phyloP scores from a whole-genome alignment of 2,888 invertebrate species.

The Muscina levida region DNA sequence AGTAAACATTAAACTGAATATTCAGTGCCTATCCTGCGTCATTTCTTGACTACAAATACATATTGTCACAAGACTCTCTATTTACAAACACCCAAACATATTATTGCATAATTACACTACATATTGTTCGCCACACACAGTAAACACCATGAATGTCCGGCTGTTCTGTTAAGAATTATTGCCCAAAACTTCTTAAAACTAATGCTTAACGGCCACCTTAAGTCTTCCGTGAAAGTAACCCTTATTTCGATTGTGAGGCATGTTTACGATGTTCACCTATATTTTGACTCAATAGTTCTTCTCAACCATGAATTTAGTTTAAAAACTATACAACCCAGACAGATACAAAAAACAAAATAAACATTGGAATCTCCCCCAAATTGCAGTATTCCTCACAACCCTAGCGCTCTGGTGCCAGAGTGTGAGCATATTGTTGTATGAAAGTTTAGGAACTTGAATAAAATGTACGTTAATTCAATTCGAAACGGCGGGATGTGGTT shows the following conservation, averaged over 20 bases:
- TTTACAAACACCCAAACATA: too few relatives aligned
- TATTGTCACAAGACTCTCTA: too few relatives aligned
- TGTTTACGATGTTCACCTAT: neutral
- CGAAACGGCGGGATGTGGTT: conserved; percentile 66
- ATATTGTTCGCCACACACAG: conserved; percentile 6
- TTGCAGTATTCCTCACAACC: neutral
- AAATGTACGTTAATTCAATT: conserved; percentile 60
- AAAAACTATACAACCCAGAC: neutral
- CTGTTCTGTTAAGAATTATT: conserved; percentile 33
- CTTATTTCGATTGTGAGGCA: conserved; percentile 1
- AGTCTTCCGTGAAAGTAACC: neutral
- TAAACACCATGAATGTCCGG: conserved; percentile 38
- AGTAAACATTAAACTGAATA: too few relatives aligned
- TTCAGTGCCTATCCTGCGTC: too few relatives aligned
- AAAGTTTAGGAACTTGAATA: conserved; percentile 21
- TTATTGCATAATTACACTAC: too few relatives aligned
- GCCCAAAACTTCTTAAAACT: conserved; percentile 19
- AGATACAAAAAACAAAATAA: too few relatives aligned
- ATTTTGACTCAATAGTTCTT: neutral
- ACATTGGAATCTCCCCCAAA: conserved; percentile 7
- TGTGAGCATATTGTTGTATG: too few relatives aligned
- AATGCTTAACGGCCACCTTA: neutral
- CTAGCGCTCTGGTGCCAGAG: neutral
- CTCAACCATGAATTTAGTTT: too few relatives aligned
- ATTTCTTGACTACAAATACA: too few relatives aligned